Conservation (phyloP, 1,140 invertebrate genomes). For the Archivesica marissinica region DNA sequence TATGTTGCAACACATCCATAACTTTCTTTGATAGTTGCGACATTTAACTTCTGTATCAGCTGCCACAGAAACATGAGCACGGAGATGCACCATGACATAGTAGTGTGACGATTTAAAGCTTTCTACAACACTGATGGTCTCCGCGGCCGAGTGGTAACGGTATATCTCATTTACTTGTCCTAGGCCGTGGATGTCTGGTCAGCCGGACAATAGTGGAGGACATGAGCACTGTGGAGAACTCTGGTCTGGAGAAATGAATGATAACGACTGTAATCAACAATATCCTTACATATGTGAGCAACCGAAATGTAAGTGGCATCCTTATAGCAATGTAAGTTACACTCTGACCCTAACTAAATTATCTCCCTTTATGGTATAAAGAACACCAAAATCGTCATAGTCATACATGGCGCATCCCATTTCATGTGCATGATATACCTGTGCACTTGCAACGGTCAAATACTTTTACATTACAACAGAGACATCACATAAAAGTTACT, state of each 20-base stretch:
- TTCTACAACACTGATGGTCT: no score
- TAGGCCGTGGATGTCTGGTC: conserved; percentile 47
- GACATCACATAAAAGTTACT: no score
- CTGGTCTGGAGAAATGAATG: conserved; percentile 55
- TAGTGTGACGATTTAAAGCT: no score
- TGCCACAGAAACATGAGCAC: no score
- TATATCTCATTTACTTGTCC: no score
- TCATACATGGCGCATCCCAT: not conserved
- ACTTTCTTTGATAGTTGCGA: no score
- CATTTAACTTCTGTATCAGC: no score
- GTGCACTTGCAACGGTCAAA: no score
- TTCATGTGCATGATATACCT: not conserved
- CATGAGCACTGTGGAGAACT: conserved; percentile 56
- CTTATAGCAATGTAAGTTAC: not conserved
- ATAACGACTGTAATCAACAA: conserved; percentile 56
- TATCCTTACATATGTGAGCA: conserved; percentile 60
- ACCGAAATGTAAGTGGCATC: conserved; percentile 50
- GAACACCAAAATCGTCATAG: not conserved
- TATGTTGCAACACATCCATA: no score
- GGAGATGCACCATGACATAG: no score
- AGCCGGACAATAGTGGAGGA: conserved; percentile 48
- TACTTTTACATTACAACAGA: no score
- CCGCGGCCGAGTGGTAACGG: no score
- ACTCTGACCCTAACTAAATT: not conserved
- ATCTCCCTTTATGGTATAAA: not conserved